Base-by-base conservation (phyloP, 2,797 vertebrate species). In the Platyrinchus mystaceus region DNA sequence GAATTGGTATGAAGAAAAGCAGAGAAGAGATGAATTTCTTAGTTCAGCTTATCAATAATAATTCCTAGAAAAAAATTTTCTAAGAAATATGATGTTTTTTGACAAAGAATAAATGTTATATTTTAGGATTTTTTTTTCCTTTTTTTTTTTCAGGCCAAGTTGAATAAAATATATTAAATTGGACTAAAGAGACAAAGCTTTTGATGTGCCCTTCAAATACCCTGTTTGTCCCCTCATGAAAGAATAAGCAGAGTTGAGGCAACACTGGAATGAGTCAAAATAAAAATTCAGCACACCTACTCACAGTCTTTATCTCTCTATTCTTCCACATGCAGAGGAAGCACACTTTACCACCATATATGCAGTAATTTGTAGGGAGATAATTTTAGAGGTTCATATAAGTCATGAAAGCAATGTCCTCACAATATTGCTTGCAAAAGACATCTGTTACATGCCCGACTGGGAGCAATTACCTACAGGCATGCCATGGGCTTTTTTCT, bases 381-480 rank as follows among this genome's bases (percentile, higher is more conserved):
- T 68, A 78, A 84, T 94, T 95, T 93, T 66, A 76, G 82, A 86
- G 27, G 22, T 32, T 93, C 24, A 44, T 44, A 73, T 63, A 89
- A 87, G 66, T 83, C 22, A 32, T 37, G 39, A 62, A 89, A 69
- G 24, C 76, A 46, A 7, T 46, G 55, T 63, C 63, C 47, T 87
- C 73, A 49, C 56, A 71, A 39, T 43, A 71, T 6, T 24, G 39
- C 27, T 67, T 87, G 64, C 59, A 77, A 67, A 58, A 92, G 22
- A 30, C 41, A 47, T 12, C 0, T 7, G 39, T 78, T 69, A 79
- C 39, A 39, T 71, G 81, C 37, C 15, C 1, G 0, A 41, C 14
- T 60, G 70, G 27, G 67, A 84, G 59, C 68, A 80, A 79, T 92
- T 90, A 55, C 49, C 56, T 92, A 22, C 47, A 66, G 76, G 28